phyloP scores from a whole-genome alignment of 2,888 invertebrate species.

The Cantharis lateralis region DNA sequence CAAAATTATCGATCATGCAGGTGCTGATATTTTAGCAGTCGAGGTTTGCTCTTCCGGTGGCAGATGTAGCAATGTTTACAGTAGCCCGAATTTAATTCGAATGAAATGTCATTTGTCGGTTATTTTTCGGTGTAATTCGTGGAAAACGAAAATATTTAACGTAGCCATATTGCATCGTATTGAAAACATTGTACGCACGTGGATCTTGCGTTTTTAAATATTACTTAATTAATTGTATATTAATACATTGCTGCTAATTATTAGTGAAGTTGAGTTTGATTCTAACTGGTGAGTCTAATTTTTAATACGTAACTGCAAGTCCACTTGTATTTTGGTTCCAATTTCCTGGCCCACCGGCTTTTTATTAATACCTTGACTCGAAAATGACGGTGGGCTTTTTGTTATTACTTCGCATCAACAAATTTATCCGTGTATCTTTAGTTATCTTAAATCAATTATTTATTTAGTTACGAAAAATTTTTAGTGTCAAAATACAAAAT shows the following conservation, averaged over 20 bases:
- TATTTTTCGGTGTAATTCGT: constrained; percentile 26
- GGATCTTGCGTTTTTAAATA: constrained; percentile 50
- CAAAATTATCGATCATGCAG: not conserved
- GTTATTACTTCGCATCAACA: not conserved
- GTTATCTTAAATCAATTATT: not conserved
- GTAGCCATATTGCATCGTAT: constrained; percentile 69
- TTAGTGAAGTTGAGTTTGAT: not conserved
- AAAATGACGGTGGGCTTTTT: not conserved
- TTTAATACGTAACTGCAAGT: not conserved
- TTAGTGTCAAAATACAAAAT: not conserved
- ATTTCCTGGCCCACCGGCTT: not conserved
- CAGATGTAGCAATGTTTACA: not conserved
- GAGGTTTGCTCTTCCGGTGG: not conserved
- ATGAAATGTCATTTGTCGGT: constrained; percentile 8
- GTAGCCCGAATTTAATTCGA: constrained; percentile 1
- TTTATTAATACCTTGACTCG: not conserved
- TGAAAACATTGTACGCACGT: constrained; percentile 75
- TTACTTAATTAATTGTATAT: not conserved
- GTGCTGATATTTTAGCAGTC: not conserved
- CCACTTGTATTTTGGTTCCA: not conserved
- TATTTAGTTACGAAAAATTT: not conserved
- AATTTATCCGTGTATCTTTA: not conserved
- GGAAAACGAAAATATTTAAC: constrained; percentile 39
- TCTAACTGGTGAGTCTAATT: not conserved
- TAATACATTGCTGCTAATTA: not conserved